Base-by-base conservation (phyloP, 2,888 invertebrate species). In the Caenorhabditis japonica region DNA sequence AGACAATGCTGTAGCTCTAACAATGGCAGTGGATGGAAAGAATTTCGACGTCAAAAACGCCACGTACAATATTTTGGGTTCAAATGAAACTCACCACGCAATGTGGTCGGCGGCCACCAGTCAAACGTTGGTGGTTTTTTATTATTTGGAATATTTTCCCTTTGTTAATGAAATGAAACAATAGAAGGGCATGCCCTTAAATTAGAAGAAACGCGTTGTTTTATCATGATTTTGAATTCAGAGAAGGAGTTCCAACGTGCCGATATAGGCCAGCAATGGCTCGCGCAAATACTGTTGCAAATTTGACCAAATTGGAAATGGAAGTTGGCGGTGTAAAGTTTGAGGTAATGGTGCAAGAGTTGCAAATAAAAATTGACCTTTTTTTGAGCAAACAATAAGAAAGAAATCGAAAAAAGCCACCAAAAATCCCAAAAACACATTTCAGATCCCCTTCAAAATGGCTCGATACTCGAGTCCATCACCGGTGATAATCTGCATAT, bases 401-500 rank as follows among this genome's bases (percentile, higher is more conserved):
- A 43, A 21, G 3, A 19, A 4, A 43, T 13, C 21, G 2, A 43
- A n/a, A n/a, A n/a, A n/a, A n/a, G n/a, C n/a, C n/a, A n/a, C n/a
- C n/a, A n/a, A n/a, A 4, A 19, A 10, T 2, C 1, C 5, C 17
- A 8, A 30, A 49, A 12, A 10, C 2, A 25, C 0, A 4, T 43
- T 47, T 44, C 47, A 77, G 77, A 51, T 78, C 15, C 78, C 78
- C 4, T 62, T 74, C 55, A 43, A 51, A 61, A 33, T 49, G 44
- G 58, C 60, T 21, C 53, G 53, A 3, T 46, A 53, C 5, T 38
- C 53, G 2, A 33, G 62, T 4, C 46, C 43, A 7, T 58, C 39
- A 17, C 70, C 56, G 10, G 76, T 76, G 2, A 71, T 78, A 17
- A 75, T 71, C 19, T 78, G 78, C 46, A 59, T 78, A 19, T 70